Conservation (phyloP, 37 sponge, comb jelly and placozoan genomes). For the Crambe crambe region DNA sequence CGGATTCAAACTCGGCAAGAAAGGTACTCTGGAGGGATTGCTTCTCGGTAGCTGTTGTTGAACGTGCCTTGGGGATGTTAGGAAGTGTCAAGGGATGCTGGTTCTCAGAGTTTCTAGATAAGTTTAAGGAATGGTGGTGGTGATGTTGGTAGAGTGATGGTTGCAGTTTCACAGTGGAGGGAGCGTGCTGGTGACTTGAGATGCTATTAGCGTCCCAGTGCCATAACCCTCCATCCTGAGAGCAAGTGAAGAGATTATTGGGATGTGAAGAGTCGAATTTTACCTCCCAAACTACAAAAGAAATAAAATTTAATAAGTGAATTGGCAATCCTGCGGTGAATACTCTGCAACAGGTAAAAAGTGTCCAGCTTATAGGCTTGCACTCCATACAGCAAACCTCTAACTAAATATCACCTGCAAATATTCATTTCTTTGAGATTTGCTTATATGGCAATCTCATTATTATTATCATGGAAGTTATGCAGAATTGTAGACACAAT, state of each 20-base stretch:
- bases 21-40: background rate
- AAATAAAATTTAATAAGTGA: background rate
- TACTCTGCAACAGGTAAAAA: no score
- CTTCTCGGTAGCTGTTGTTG: background rate
- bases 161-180: background rate
- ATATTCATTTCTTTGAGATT: no score
- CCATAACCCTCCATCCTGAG: conserved; percentile 79
- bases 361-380: no score
- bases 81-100: background rate
- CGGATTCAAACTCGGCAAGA: background rate
- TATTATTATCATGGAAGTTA: no score
- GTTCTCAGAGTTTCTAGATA: background rate
- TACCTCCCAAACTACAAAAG: conserved; percentile 70
- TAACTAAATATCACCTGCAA: no score
- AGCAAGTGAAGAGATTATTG: conserved; percentile 81
- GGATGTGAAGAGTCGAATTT: conserved; percentile 65
- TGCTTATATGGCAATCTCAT: no score
- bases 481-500: no score
- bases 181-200: background rate
- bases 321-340: no score
- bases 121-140: no score
- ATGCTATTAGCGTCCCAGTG: conserved; percentile 69
- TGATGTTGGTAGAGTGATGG: background rate
- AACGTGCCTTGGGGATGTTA: background rate
- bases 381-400: no score